phyloP scores from a whole-genome alignment of 2,113 vertebrate species.

The Rhabdornis inornatus region DNA sequence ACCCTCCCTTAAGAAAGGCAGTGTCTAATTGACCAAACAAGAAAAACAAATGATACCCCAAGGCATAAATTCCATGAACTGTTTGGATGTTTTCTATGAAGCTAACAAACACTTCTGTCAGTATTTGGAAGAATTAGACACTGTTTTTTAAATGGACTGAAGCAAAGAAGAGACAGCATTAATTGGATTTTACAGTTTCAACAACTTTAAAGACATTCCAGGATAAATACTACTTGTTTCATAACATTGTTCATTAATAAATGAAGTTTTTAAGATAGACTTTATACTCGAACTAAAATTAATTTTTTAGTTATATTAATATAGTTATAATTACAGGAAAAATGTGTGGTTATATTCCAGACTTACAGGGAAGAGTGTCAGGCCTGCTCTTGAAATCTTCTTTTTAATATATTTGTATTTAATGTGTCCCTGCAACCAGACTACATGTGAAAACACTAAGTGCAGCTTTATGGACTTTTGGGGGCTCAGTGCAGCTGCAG shows the following conservation, averaged over 20 bases:
- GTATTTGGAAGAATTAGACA: not conserved
- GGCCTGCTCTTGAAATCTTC: not conserved
- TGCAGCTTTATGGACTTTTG: not conserved
- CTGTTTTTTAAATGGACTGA: not conserved
- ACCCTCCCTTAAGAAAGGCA: constrained; percentile 26
- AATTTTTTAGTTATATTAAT: not conserved
- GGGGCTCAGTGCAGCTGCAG: not conserved
- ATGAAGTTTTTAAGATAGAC: not conserved
- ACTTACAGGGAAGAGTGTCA: not conserved
- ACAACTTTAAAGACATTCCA: not conserved
- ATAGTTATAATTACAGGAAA: not conserved
- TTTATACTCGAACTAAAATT: not conserved
- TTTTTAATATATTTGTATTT: not conserved
- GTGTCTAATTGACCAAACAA: constrained; percentile 42
- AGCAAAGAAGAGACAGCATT: not conserved
- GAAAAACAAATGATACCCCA: constrained; percentile 52
- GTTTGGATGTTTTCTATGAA: constrained; percentile 47
- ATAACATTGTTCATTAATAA: not conserved
- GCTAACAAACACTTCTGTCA: constrained; percentile 21
- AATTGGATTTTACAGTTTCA: constrained; percentile 1
- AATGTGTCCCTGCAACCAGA: not conserved
- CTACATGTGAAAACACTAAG: not conserved
- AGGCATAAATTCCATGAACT: constrained; percentile 51
- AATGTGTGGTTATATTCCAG: not conserved
- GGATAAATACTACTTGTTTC: not conserved